Base-by-base conservation (phyloP, 2,888 invertebrate genomes). In the Caenorhabditis zanzibari region DNA sequence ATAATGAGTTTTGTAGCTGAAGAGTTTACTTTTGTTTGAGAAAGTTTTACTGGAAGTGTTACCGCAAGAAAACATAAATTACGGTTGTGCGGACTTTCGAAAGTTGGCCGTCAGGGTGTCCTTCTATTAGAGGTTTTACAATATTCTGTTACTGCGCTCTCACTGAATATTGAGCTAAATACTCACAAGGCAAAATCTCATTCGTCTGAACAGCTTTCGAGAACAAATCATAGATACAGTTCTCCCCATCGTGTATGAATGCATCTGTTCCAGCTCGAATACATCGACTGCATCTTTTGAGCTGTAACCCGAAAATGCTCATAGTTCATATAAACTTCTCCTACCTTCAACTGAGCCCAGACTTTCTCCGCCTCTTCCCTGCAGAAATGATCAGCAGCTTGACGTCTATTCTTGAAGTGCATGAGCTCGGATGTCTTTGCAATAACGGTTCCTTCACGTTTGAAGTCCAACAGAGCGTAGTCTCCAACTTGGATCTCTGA, bases 391-490 rank as follows among this genome's bases (percentile, higher is more conserved):
- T 19, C 10, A 5, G 47, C 32, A 35, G 56, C 72, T 14, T 59
- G 16, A 14, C 47, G 47, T 22, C 28, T 12, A 49, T 47, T 72
- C 2, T 47, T 19, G 22, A 72, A 72, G 16, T 47, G 26, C 5
- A 47, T 19, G 7, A 35, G 10, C 10, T 35, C 35, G 6, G 16
- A 9, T 10, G 22, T n/a, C 3, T 16, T 26, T 9, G 59, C 72
- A 6, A 72, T 47, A 0, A 4, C 19, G 9, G 24, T 49, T 2
- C 22, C 9, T 1, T 59, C 22, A 0, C 72, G 28, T 14, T 28
- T 22, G 61, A 72, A 72, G 32, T 47, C 68, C 68, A 68, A 35
- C 16, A 68, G 35, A 12, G 68, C 68, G 12, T 68, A 68, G n/a
- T 68, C 68, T 26, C 68, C 68, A 12, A 38, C 35, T 0, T 54